A percentile compares a stretch with the other conserved stretches of the same genome.
Conservation (phyloP, 2,797 vertebrate genomes). For the Enteromius mattozi region DNA sequence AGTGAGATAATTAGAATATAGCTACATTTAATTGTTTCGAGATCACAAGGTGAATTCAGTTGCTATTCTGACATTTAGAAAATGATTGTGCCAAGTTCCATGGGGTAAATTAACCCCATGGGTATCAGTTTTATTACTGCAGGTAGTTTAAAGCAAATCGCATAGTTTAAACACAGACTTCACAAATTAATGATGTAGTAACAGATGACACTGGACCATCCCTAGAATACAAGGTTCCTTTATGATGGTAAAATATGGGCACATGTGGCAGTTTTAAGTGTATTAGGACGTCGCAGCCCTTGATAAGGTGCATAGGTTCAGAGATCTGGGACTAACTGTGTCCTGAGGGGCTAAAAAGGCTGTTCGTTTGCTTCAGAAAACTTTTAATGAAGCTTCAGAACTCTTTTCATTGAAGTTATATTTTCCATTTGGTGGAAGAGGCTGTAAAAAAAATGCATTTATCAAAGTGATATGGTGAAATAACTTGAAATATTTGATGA, state of each 20-base stretch:
- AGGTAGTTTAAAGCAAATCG: conserved; percentile 50
- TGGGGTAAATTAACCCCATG: conserved; percentile 64
- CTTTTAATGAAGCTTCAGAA: conserved; percentile 76
- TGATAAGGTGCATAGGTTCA: conserved; percentile 67
- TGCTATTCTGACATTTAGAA: conserved; percentile 57
- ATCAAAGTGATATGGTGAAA: conserved; percentile 42
- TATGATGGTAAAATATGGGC: conserved; percentile 33
- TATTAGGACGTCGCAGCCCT: conserved; percentile 60
- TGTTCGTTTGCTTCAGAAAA: conserved; percentile 69
- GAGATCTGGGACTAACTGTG: conserved; percentile 47
- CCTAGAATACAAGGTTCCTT: neutral
- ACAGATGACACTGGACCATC: neutral
- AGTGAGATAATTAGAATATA: conserved; percentile 26
- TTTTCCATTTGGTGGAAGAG: conserved; percentile 21
- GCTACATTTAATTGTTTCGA: conserved; percentile 44
- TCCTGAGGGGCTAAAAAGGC: conserved; percentile 45
- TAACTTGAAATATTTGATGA: conserved; percentile 33
- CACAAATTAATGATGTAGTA: conserved; percentile 7
- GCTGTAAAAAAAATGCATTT: conserved; percentile 18
- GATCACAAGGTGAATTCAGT: conserved; percentile 57
- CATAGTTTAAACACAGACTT: conserved; percentile 37
- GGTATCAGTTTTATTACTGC: conserved; percentile 38
- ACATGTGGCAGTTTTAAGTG: conserved; percentile 41
- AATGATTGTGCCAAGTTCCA: conserved; percentile 58
- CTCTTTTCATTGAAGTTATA: conserved; percentile 60